These are phyloP conservation scores for Nymphalis io DNA, from an alignment of 1,140 invertebrate species.

Conservation along the genomic window DNA sequence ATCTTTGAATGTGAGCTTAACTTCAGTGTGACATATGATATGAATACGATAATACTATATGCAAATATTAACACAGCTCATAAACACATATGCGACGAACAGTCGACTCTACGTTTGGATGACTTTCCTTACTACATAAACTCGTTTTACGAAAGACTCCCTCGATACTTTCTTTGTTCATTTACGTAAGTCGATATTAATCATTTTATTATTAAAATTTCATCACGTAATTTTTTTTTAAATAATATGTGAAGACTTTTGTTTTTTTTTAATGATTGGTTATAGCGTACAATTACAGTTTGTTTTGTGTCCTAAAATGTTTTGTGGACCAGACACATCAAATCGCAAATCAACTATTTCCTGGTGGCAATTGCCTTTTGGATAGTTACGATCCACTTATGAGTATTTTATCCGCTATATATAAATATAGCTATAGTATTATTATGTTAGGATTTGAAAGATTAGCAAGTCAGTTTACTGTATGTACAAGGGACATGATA, in stretches of 20 bases:
- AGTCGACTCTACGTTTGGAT: constrained; percentile 13
- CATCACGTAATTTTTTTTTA: background rate
- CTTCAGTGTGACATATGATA: constrained; percentile 22
- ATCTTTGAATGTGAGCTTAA: constrained; percentile 26
- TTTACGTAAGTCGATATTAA: constrained; percentile 19
- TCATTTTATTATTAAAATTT: constrained; percentile 15
- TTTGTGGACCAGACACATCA: no score
- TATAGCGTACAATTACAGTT: no score
- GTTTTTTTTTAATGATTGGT: background rate
- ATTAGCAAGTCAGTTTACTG: no score
- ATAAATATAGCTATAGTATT: no score
- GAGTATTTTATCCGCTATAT: no score
- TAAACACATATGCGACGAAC: constrained; percentile 39
- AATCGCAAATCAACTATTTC: no score
- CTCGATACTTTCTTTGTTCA: constrained; percentile 23
- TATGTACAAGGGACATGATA: no score
- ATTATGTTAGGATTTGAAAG: no score
- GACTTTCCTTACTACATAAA: constrained; percentile 42
- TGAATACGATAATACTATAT: constrained; percentile 42
- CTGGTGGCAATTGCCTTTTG: no score
- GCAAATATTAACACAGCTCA: constrained; percentile 54
- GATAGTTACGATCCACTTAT: no score
- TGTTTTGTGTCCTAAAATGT: no score
- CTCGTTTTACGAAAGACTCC: constrained; percentile 26
- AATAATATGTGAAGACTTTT: background rate